Evolutionary conservation across 1,140 invertebrate genomes (phyloP), one percentile per base, ranked within the genome.

Genomic region (Eulimnadia texana): DNA sequence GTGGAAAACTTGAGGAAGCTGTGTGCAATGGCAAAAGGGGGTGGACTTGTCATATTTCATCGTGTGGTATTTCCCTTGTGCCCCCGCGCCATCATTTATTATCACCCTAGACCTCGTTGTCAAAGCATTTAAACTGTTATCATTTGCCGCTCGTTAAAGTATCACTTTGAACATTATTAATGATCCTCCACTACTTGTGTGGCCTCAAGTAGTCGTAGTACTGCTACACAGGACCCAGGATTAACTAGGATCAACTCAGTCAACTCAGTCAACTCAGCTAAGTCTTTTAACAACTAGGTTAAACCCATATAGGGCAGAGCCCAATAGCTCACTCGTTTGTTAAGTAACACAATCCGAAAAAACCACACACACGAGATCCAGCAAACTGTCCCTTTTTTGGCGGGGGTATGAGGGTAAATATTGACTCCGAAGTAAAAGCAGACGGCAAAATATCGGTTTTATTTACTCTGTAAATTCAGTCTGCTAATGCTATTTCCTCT

Each of bases 151-250:
- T 42, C 33, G 33, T 42, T 9, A 42, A 42, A 42, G 6, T 42
- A 42, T 42, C 33, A 42, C 33, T 9, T 9, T 16, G 6, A 9
- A 42, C 33, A 42, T 57, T 57, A 57, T 57, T 57, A 57, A 57
- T 57, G 55, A 57, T 57, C 28, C 11, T 57, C 28, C 28, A 57
- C 53, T 25, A 22, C 55, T 13, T 57, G 55, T 57, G 55, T 57
- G 55, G 55, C 33, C 33, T 42, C 16, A 16, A 42, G 33, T 42
- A 42, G 33, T 16, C 16, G 33, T 42, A n/a, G n/a, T n/a, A n/a
- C n/a, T 42, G 6, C 33, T 42, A 42, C 6, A 42, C 33, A 9
- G 33, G 16, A 42, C 33, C 33, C 33, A n/a, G n/a, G n/a, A 42
- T 42, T 42, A 42, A 42, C 33, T 16, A 42, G n/a, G n/a, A n/a